Evolutionary conservation across 1,140 invertebrate species (phyloP).

Genomic region (Scaptomyza graminum): DNA sequence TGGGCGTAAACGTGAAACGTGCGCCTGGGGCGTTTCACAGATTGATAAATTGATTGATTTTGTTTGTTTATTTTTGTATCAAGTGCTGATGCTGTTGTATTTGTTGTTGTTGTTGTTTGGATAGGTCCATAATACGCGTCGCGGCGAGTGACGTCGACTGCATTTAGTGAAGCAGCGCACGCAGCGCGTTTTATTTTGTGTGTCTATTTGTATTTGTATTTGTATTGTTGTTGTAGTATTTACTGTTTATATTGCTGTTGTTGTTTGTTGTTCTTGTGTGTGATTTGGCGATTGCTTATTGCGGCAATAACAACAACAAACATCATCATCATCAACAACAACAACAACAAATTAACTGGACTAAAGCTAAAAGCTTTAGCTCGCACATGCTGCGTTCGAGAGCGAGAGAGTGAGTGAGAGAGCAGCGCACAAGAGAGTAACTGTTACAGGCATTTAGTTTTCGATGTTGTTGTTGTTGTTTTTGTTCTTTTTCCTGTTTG

Average conservation of each 20-base stretch:
- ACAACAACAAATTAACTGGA: conserved; percentile 20
- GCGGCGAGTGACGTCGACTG: conserved; percentile 44
- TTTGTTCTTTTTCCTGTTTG: conserved; percentile 1
- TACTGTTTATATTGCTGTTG: conserved; percentile 17
- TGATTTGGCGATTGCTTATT: conserved; percentile 23
- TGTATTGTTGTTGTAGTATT: background rate
- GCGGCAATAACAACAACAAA: conserved; percentile 20
- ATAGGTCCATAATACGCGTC: conserved; percentile 46
- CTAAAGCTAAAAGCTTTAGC: conserved; percentile 12
- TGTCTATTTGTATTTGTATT: conserved; percentile 16
- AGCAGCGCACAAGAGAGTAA: conserved; percentile 1
- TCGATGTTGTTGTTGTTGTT: too few relatives aligned
- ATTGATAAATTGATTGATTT: conserved; percentile 82
- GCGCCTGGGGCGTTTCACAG: conserved; percentile 54
- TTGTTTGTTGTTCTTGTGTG: conserved; percentile 10
- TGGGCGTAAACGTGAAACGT: conserved; percentile 44
- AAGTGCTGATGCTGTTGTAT: conserved; percentile 52
- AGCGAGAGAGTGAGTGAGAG: conserved; percentile 8
- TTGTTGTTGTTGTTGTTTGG: conserved; percentile 29
- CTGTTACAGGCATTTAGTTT: conserved; percentile 16
- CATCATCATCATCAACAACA: conserved; percentile 3
- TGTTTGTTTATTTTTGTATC: conserved; percentile 81
- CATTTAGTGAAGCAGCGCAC: conserved; percentile 50
- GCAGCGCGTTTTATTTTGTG: conserved; percentile 9
- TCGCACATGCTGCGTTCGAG: conserved; percentile 20